Evolutionary conservation across 2,113 vertebrate species (phyloP), one percentile per base, ranked within the genome.

Genomic region (Prionailurus bengalensis): DNA sequence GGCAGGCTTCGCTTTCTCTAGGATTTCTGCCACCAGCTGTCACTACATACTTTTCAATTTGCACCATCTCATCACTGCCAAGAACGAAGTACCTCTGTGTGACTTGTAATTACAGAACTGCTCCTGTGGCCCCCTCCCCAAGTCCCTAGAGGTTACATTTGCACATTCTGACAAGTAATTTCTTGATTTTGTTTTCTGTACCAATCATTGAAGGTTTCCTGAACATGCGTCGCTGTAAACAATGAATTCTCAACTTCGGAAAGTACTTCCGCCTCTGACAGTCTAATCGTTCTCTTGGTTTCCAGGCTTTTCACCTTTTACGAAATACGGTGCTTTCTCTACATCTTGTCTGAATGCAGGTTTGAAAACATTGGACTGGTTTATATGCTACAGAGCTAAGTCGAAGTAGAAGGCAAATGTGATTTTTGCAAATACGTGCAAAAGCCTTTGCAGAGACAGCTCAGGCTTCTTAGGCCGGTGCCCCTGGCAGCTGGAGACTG

Each of bases 1-100:
- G 97, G 97, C 96, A 97, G 95, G 68, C 95, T 84, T 51, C 13
- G 0, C 70, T 66, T 96, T 92, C 87, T 95, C 95, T 89, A 95
- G 97, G 96, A 98, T 97, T 92, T 89, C 87, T 97, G 96, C 96
- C 96, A 97, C 98, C 94, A 87, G 94, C 96, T 94, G 97, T 97
- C 96, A 92, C 96, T 70, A 85, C 91, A 74, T 53, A 92, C 96
- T 97, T 96, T 96, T 96, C 94, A 95, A 88, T 98, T 97, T 98
- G 95, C 13, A 19, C 74, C 33, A 11, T 80, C 83, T 73, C 9
- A 0, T 96, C 95, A 51, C 81, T 97, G 96, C 97, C 98, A 97
- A 97, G 94, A 94, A 91, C 12, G 74, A 80, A 83, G 83, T 66
- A 91, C 89, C 83, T 96, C 80, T 21, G 4, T 48, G 48, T 1